Evolutionary conservation across 2,797 vertebrate genomes (phyloP), one percentile per base, ranked within the genome.

Genomic region (Cynodonichthys magdalenae): DNA sequence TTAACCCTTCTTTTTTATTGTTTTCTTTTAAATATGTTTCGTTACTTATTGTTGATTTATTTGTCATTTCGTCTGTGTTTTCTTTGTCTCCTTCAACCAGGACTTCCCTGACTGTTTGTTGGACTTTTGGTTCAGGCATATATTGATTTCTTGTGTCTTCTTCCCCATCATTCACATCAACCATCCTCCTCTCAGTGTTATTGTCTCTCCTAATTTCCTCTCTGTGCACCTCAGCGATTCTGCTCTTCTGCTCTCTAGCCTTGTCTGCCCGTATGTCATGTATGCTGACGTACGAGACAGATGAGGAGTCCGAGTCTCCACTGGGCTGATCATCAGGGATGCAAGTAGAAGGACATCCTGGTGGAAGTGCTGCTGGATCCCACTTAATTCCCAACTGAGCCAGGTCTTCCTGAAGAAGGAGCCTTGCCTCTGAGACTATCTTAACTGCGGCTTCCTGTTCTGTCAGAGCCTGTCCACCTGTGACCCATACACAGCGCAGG

Each of bases 351-450:
- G 69, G 51, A 51, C 52, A 59, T 4, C 49, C 78, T 19, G 77
- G 59, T 15, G 79, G 67, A 53, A 87, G 60, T 6, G 73, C 55
- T 3, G 86, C 66, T 1, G 94, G 95, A 78, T 94, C 91, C 97
- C 97, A 99, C 0, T 92, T 90, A 9, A 99, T 90, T 65, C 98
- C 98, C 74, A 98, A 90, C 73, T 83, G 81, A 18, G 94, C 94
- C 88, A 99, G 85, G 83, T 99, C 97, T 80, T 96, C 92, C 84
- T 93, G 94, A 59, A 99, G 94, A 60, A 98, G 96, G 19, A 86
- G 77, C 74, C 89, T 92, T 50, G 98, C 97, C 87, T 98, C 96
- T 19, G 93, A 93, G 53, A 99, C 94, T 0, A 99, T 94, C 69
- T 95, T 79, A 1, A 83, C 74, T 17, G 96, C 95, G 3, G 96